Conservation (phyloP, 2,888 invertebrate genomes). For the Zygaena filipendulae region DNA sequence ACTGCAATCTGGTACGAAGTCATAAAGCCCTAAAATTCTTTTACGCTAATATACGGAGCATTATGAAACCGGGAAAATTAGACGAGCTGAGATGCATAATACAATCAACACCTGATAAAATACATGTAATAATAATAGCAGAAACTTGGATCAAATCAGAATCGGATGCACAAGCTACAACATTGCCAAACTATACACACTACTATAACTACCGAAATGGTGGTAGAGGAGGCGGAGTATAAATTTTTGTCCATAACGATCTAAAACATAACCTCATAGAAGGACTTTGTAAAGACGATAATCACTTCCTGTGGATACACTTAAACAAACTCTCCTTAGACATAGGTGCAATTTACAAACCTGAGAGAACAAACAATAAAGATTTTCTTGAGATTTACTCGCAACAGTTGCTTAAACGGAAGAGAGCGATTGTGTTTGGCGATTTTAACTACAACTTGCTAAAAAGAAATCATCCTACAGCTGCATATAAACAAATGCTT, state of each 20-base stretch:
- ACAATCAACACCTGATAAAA: background rate
- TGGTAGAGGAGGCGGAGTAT: slow-evolving; percentile 5
- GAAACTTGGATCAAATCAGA: slow-evolving; percentile 10
- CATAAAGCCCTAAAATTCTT: slow-evolving; percentile 3
- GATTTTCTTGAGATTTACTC: slow-evolving; percentile 5
- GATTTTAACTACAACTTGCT: slow-evolving; percentile 12
- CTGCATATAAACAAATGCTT: slow-evolving; percentile 4
- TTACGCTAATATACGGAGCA: slow-evolving; percentile 5
- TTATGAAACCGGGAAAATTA: slow-evolving; percentile 5
- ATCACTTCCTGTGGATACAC: slow-evolving; percentile 9
- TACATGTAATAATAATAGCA: slow-evolving; percentile 3
- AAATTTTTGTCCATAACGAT: slow-evolving; percentile 4
- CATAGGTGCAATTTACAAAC: slow-evolving; percentile 11
- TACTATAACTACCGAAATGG: background rate
- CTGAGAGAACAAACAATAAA: slow-evolving; percentile 2
- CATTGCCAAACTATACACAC: slow-evolving; percentile 5
- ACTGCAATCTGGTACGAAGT: background rate
- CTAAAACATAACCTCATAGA: slow-evolving; percentile 2
- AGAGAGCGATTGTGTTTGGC: slow-evolving; percentile 7
- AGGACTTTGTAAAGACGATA: background rate
- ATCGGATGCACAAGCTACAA: slow-evolving; percentile 2
- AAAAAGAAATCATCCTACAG: slow-evolving; percentile 7
- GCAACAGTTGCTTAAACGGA: slow-evolving; percentile 2
- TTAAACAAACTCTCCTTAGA: slow-evolving; percentile 4
- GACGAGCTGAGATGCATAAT: slow-evolving; percentile 6